These are phyloP conservation scores for Kryphioiulus occultus DNA, from an alignment of 2,888 invertebrate species.

Conservation along the genomic window DNA sequence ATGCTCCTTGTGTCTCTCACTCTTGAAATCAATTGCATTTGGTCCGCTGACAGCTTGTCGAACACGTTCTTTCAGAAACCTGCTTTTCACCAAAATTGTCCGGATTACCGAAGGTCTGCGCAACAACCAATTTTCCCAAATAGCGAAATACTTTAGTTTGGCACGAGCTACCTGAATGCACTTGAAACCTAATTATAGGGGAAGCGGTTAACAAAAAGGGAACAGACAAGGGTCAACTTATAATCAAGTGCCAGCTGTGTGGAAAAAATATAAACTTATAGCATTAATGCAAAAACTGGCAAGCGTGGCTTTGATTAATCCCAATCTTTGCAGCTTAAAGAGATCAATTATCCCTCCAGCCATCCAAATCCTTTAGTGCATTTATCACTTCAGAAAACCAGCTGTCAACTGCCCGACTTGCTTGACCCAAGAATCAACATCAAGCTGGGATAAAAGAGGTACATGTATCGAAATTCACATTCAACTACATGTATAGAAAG, in stretches of 20 bases:
- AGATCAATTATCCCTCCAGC: background rate
- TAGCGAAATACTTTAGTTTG: background rate
- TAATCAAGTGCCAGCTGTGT: background rate
- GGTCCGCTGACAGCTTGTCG: no score
- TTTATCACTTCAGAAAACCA: background rate
- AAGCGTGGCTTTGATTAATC: background rate
- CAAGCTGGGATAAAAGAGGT: no score
- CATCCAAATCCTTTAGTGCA: background rate
- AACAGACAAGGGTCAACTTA: background rate
- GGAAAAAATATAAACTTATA: background rate
- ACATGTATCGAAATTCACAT: background rate
- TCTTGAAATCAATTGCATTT: no score
- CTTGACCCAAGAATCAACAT: background rate
- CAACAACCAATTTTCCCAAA: no score
- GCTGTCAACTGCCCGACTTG: background rate
- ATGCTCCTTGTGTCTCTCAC: no score
- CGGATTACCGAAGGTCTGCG: no score
- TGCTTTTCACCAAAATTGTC: no score
- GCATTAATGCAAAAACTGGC: background rate
- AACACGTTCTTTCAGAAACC: no score
- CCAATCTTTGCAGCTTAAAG: background rate
- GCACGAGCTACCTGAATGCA: background rate
- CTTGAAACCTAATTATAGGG: constrained; percentile 18
- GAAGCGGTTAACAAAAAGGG: constrained; percentile 7
- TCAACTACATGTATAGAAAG: background rate